Evolutionary conservation across 2,113 vertebrate genomes (phyloP).

Genomic region (Phyllostomus hastatus): DNA sequence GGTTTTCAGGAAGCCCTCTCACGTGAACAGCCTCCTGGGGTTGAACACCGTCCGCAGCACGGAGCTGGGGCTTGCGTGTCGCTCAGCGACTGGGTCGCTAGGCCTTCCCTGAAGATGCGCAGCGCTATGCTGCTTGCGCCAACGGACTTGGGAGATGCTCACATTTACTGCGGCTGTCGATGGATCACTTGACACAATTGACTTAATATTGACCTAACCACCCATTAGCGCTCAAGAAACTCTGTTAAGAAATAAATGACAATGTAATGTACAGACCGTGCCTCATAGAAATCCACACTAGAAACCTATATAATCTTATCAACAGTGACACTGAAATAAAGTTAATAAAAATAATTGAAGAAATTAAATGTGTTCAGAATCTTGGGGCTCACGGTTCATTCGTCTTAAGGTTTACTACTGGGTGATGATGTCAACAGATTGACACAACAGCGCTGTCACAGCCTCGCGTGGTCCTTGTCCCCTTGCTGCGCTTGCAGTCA

Average conservation of each 20-base stretch:
- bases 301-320: no score
- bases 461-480: accelerated
- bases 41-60: no score
- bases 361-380: not conserved
- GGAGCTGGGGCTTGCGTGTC: not conserved
- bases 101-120: not conserved
- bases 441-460: accelerated
- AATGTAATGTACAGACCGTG: no score
- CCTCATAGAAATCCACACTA: no score
- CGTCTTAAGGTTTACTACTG: not conserved
- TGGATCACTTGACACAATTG: not conserved
- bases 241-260: not conserved
- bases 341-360: no score
- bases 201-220: not conserved
- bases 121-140: not conserved
- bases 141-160: not conserved
- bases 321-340: no score
- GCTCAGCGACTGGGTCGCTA: accelerated
- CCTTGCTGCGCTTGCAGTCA: accelerated
- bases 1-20: not conserved
- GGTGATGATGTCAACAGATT: not conserved
- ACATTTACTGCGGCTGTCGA: not conserved
- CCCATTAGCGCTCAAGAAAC: not conserved
- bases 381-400: not conserved
- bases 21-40: not conserved